These are phyloP conservation scores for Atherinosoma microstoma DNA, from an alignment of 2,797 vertebrate genomes.

Conservation along the genomic window DNA sequence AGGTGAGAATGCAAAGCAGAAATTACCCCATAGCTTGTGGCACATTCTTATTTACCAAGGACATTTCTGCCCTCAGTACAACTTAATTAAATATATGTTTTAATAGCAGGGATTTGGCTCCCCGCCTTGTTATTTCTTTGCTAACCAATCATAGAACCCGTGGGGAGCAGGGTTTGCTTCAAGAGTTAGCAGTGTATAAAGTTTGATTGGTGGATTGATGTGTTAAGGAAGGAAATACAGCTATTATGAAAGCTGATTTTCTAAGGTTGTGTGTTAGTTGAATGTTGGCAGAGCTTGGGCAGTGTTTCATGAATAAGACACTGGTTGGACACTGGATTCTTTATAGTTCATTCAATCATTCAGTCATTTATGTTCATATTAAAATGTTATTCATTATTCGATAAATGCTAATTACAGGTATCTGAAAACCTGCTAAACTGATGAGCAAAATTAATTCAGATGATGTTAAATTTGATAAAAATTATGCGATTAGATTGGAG, in stretches of 20 bases:
- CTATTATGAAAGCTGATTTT: slow-evolving; percentile 9
- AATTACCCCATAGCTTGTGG: neutral
- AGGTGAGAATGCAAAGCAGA: neutral
- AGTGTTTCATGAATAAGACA: slow-evolving; percentile 13
- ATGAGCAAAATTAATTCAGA: neutral
- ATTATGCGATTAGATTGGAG: too few species aligned
- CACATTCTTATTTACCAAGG: slow-evolving; percentile 12
- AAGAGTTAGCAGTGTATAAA: slow-evolving; percentile 8
- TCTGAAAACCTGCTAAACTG: neutral
- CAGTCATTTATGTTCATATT: slow-evolving; percentile 7
- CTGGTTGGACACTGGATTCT: neutral
- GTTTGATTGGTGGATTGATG: slow-evolving; percentile 40
- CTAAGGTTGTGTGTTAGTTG: neutral
- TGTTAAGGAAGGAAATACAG: slow-evolving; percentile 18
- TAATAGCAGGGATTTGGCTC: slow-evolving; percentile 20
- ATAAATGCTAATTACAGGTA: slow-evolving; percentile 1
- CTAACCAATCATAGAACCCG: slow-evolving; percentile 41
- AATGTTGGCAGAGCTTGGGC: neutral
- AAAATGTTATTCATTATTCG: neutral
- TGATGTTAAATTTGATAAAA: neutral
- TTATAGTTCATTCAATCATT: neutral
- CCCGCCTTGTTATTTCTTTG: slow-evolving; percentile 17
- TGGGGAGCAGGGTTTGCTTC: slow-evolving; percentile 34
- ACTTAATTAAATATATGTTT: slow-evolving; percentile 21
- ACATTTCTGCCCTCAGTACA: neutral